Conservation (phyloP, 2,113 vertebrate species). For the Todiramphus chloris region DNA sequence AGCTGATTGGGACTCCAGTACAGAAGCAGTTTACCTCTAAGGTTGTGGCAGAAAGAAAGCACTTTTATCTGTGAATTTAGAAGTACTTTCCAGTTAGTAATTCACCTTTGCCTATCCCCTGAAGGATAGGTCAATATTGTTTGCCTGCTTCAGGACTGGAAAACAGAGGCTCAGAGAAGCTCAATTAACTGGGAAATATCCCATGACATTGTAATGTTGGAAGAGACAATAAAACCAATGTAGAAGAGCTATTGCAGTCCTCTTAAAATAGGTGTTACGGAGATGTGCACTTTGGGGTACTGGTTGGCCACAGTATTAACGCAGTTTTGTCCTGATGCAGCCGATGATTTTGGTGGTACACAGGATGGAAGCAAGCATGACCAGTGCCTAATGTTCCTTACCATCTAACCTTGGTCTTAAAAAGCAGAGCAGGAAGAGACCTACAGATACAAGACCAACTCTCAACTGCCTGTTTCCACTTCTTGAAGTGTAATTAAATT, state of each 20-base stretch:
- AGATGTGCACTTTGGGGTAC: rapidly evolving
- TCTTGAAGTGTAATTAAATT: background rate
- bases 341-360: background rate
- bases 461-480: background rate
- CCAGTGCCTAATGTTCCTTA: rapidly evolving
- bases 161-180: background rate
- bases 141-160: background rate
- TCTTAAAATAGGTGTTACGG: rapidly evolving
- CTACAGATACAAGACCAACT: background rate
- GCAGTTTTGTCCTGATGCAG: background rate
- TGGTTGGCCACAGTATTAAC: background rate
- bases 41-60: background rate
- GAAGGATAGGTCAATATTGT: background rate
- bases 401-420: background rate
- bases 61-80: background rate
- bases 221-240: background rate
- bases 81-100: background rate
- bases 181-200: background rate
- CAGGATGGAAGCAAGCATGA: rapidly evolving
- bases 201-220: background rate
- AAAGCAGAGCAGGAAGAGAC: background rate
- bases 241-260: background rate
- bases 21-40: background rate
- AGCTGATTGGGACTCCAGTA: background rate
- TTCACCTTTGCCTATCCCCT: background rate